Evolutionary conservation across 2,113 vertebrate genomes (phyloP), one percentile per base, ranked within the genome.

Genomic region (Choloepus hoffmanni): DNA sequence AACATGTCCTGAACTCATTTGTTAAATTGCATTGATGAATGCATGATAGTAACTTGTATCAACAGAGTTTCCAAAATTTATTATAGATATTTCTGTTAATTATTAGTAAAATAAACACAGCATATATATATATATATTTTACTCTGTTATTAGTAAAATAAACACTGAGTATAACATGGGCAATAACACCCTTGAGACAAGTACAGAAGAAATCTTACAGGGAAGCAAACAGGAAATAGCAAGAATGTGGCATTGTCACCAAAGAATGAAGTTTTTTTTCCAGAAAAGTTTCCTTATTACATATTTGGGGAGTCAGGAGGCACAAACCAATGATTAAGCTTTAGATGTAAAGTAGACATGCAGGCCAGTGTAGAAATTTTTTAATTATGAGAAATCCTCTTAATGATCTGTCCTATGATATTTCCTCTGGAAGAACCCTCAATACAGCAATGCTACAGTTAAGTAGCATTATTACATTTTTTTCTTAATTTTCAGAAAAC

Each of bases 1-100:
- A 85, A 87, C 77, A 65, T 60, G 1, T 85, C 95, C 77, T 96
- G 74, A 88, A 84, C 74, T 97, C 92, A 98, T 97, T 97, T 88
- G 93, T 96, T 88, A 97, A 96, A 96, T 85, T 95, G 43, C 0
- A 30, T 33, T 91, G 58, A 0, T 96, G 92, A 86, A 92, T 58
- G 53, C 45, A 95, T 2, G 89, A 97, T 88, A 97, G 96, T 77
- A 97, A 97, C 67, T 97, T 97, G 92, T 95, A 83, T 98, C 95
- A 98, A 97, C 95, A 97, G 81, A 21, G 12, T 96, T 96, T 95
- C 73, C 0, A 68, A 95, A 98, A 96, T 97, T 89, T 97, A 97
- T 97, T 97, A 95, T 97, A 97, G 97, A 98, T 97, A 97, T 96
- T 97, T 97, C 84, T 94, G 40, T 89, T 98, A 97, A 98, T 96